Evolutionary conservation across 2,797 vertebrate species (phyloP), one percentile per base, ranked within the genome.

Genomic region (Chiroxiphia lanceolata): DNA sequence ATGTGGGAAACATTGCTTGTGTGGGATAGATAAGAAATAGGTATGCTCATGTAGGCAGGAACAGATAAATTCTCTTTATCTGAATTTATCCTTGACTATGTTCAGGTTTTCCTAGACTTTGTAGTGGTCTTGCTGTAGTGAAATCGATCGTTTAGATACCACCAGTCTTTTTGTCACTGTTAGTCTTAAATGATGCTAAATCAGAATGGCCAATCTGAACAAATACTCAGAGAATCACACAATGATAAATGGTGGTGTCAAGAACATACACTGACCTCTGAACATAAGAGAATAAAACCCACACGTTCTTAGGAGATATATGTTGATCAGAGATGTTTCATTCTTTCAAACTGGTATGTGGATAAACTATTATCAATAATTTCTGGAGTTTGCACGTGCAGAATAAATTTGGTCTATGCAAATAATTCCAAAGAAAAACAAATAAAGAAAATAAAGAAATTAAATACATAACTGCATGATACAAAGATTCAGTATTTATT

Each of bases 261-360:
- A 48, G 31, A 93, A 60, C n/a, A 45, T 36, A 70, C 31, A 60
- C 3, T 70, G 38, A 76, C 60, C 63, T 89, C 51, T 72, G 48
- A 83, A 70, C 10, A 20, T 36, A 25, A 45, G 11, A 68, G 8
- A 13, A 64, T 69, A 72, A 45, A 8, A 20, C 44, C n/a, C 20
- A 59, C 27, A 45, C 3, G 4, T 70, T 88, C 34, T 81, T 21
- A 7, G 34, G 51, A 79, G 17, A 89, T 40, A 38, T 38, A 56
- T 14, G n/a, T 74, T 80, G 38, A 76, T 85, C 70, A 87, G 14
- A 96, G 69, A 89, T 81, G 47, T 64, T 95, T 96, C 15, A 68
- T 81, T 48, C 82, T 93, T 53, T 93, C 90, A 96, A 94, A 78
- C 23, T 74, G 51, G 82, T 95, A 76, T 81, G 26, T 87, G 60